phyloP scores from a whole-genome alignment of 2,888 invertebrate species.

The Perdita meconis region DNA sequence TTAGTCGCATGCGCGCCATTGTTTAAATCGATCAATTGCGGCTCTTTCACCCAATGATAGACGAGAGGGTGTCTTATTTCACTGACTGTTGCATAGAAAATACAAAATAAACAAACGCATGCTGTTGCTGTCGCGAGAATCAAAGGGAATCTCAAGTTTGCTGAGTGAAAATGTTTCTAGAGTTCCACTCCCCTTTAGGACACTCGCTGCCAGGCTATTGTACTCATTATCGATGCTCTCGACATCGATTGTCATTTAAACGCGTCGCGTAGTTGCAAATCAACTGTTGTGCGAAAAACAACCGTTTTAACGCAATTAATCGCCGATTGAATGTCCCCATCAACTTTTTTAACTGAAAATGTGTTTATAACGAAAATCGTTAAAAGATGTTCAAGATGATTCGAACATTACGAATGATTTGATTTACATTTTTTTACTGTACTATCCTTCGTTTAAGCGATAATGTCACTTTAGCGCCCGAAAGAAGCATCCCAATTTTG shows the following conservation, averaged over 20 bases:
- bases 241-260: slow-evolving; percentile 56
- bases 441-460: no score
- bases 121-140: slow-evolving; percentile 8
- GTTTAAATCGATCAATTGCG: not conserved
- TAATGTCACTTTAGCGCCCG: no score
- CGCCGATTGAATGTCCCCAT: slow-evolving; percentile 34
- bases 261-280: slow-evolving; percentile 56
- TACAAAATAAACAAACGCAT: slow-evolving; percentile 42
- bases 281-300: slow-evolving; percentile 36
- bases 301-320: slow-evolving; percentile 46
- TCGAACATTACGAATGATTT: no score
- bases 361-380: not conserved
- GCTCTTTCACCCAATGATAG: slow-evolving; percentile 1
- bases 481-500: no score
- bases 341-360: not conserved
- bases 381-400: not conserved
- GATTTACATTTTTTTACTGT: no score
- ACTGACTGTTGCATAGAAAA: slow-evolving; percentile 39
- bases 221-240: slow-evolving; percentile 59
- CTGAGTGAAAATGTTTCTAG: slow-evolving; percentile 43
- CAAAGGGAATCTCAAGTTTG: slow-evolving; percentile 28
- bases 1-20: not conserved
- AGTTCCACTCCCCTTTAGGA: not conserved
- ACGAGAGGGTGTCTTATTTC: not conserved
- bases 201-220: slow-evolving; percentile 20